Evolutionary conservation across 1,140 invertebrate genomes (phyloP), one percentile per base, ranked within the genome.

Genomic region (Neelides sp.): DNA sequence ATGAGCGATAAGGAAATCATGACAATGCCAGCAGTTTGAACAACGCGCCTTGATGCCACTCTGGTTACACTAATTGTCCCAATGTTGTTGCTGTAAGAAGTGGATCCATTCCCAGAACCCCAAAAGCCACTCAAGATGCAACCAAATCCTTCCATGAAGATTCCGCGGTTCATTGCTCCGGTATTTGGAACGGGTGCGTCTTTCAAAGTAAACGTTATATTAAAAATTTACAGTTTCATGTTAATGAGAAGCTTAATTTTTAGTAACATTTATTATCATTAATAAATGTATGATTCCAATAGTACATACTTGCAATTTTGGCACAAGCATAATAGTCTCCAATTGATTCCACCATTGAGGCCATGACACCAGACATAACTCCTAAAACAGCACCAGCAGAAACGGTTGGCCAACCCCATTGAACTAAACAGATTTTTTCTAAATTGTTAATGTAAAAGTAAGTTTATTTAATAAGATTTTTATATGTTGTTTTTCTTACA

Each of bases 321-420:
- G 86, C 83, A 2, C 83, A 84, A 5, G 85, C 86, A 27, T 83
- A 84, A 67, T 91, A 90, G 66, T 91, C 87, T 59, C 85, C 87
- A 41, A 90, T 76, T 1, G 84, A 87, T 66, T 91, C 86, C 3
- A 90, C 79, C 0, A 83, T 82, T 37, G 85, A 87, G 0, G 85
- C 81, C 3, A 91, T 62, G 2, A 88, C 81, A 0, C 83, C 87
- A 4, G 83, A 83, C 35, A 90, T 57, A 78, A 91, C 85, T 0
- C 84, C 85, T 15, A 89, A 66, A 4, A 85, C 82, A 1, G 81
- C 81, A 1, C 77, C 77, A 12, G 79, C 66, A 36, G 72, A 80
- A 0, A 86, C 77, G 0, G 83, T 88, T 0, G 87, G 87, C 12
- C 71, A 46, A 3, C 88, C 88, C 82, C 86, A 93, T 64, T 91